These are phyloP conservation scores for Nematostella vectensis DNA, from an alignment of 92 coral and sea anemone genomes.

Conservation along the genomic window DNA sequence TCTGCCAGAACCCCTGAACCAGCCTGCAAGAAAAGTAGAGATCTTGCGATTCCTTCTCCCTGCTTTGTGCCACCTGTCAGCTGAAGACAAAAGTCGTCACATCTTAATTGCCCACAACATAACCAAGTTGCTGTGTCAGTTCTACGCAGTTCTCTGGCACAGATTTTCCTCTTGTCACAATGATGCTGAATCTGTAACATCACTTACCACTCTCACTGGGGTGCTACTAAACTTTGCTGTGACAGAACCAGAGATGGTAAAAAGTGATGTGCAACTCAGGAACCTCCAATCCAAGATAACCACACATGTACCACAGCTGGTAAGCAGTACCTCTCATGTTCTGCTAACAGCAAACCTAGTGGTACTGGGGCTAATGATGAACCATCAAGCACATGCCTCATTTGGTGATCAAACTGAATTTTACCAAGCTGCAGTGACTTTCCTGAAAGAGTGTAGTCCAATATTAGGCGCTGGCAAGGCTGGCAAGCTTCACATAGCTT, in stretches of 20 bases:
- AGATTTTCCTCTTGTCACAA: conserved; percentile 8
- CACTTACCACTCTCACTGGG: conserved; percentile 56
- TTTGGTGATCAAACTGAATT: too few species aligned
- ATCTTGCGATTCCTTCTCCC: conserved; percentile 67
- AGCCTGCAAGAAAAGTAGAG: conserved; percentile 5
- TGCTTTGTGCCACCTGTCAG: conserved; percentile 84
- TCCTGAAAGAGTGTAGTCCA: conserved; percentile 44
- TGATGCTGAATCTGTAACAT: conserved; percentile 21
- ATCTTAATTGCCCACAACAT: conserved; percentile 47
- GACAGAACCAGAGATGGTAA: conserved; percentile 51
- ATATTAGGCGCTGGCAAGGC: neutral
- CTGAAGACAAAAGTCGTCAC: conserved; percentile 65
- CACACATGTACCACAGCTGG: conserved; percentile 20
- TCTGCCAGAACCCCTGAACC: neutral
- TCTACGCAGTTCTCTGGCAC: conserved; percentile 58
- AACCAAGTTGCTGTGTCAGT: conserved; percentile 33
- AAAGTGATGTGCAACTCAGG: conserved; percentile 18
- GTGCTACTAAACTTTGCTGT: conserved; percentile 77
- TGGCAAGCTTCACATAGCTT: conserved; percentile 6
- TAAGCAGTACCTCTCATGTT: conserved; percentile 3
- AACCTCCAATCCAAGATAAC: conserved; percentile 31
- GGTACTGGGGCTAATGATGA: conserved; percentile 73
- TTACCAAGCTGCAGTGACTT: conserved; percentile 21
- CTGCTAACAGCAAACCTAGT: conserved; percentile 43
- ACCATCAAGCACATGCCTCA: too few species aligned